Conservation (phyloP, 2,888 invertebrate genomes). For the Leptura quadrifasciata region DNA sequence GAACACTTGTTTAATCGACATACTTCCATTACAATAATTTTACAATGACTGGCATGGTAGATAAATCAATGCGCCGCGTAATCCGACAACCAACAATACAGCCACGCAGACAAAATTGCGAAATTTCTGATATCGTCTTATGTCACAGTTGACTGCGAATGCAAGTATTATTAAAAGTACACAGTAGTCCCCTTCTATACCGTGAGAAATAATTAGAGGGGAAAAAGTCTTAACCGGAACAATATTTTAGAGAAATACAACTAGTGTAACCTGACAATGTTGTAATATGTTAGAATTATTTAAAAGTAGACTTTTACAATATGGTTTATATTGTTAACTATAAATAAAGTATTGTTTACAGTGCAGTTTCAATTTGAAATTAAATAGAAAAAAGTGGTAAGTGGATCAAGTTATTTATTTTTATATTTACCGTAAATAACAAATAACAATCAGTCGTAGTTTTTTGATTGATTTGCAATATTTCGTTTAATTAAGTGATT, state of each 20-base stretch:
- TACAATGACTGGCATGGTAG: not conserved
- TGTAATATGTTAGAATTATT: constrained; percentile 25
- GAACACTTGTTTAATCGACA: too few species aligned
- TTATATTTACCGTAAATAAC: constrained; percentile 5
- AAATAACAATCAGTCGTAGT: not conserved
- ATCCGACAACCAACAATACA: constrained; percentile 39
- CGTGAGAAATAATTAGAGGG: constrained; percentile 44
- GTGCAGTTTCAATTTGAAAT: constrained; percentile 34
- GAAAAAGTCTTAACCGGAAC: constrained; percentile 45
- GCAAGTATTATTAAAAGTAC: constrained; percentile 28
- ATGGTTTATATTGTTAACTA: constrained; percentile 27
- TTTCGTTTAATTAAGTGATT: not conserved
- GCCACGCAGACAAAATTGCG: constrained; percentile 44
- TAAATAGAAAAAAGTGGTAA: constrained; percentile 25
- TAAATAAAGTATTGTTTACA: constrained; percentile 31
- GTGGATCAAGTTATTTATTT: constrained; percentile 9
- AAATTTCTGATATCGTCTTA: constrained; percentile 36
- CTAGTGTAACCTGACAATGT: constrained; percentile 33
- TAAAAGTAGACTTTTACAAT: constrained; percentile 33
- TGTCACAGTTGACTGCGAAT: constrained; percentile 33
- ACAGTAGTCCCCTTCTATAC: constrained; percentile 31
- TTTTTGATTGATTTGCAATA: not conserved
- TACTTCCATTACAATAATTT: too few species aligned
- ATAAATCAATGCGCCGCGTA: not conserved
- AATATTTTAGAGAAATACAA: constrained; percentile 41